These are phyloP conservation scores for Prionchulus punctatus DNA, from an alignment of 2,888 invertebrate species.

Conservation along the genomic window DNA sequence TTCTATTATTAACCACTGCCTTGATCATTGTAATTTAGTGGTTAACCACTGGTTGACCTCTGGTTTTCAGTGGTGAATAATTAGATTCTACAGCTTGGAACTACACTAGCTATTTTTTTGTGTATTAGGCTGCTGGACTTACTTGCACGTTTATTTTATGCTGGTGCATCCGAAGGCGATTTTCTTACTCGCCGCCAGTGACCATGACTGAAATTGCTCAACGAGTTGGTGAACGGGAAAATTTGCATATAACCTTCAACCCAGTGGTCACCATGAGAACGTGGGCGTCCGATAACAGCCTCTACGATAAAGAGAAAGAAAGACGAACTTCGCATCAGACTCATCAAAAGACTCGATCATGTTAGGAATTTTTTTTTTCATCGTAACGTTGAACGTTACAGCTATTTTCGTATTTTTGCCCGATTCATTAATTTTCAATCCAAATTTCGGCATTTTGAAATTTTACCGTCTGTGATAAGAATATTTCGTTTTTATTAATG, in stretches of 20 bases:
- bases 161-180: constrained; percentile 10
- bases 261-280: not conserved
- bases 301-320: constrained; percentile 6
- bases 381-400: too few relatives aligned
- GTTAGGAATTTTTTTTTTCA: constrained; percentile 6
- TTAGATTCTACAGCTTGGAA: too few relatives aligned
- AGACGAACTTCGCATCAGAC: constrained; percentile 5
- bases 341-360: constrained; percentile 14
- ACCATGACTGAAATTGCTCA: constrained; percentile 14
- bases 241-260: constrained; percentile 9
- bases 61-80: too few relatives aligned
- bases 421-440: too few relatives aligned
- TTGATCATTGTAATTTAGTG: too few relatives aligned
- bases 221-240: constrained; percentile 12
- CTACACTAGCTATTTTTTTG: constrained; percentile 27
- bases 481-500: not conserved
- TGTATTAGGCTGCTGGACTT: constrained; percentile 3
- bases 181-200: constrained; percentile 12
- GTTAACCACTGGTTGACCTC: too few relatives aligned
- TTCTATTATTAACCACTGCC: too few relatives aligned
- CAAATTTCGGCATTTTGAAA: too few relatives aligned
- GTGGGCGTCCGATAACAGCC: constrained; percentile 12
- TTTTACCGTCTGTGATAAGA: too few relatives aligned
- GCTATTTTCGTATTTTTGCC: too few relatives aligned
- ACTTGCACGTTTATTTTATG: constrained; percentile 6